Evolutionary conservation across 2,888 invertebrate species (phyloP), one percentile per base, ranked within the genome.

Genomic region (Sinhomidia bicolor): DNA sequence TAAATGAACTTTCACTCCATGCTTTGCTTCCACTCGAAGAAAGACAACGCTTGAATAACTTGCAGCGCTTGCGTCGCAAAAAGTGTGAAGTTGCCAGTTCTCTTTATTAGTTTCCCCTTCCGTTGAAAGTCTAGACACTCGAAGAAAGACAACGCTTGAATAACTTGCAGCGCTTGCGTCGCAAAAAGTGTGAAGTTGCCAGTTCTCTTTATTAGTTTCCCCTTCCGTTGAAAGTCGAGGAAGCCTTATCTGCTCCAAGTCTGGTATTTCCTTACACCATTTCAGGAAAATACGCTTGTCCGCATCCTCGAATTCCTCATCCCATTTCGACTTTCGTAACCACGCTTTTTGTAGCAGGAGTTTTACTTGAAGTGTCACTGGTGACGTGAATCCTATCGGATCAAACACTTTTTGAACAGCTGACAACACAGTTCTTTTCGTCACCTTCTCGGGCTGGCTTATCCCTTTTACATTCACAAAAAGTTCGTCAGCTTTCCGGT

Each of bases 381-480:
- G 80, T 0, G 7, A 36, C 7, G 44, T 20, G 17, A 80, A 60
- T 12, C 80, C 80, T 3, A 80, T 32, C 1, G 62, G 62, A 80
- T 80, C 80, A 20, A 20, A 80, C 1, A 80, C 20, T 20, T 62
- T 60, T 12, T 36, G 44, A 10, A 62, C 29, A 9, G 62, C n/a
- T 2, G 80, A 80, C 6, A 80, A 20, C 1, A 80, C 80, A 7
- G 41, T 32, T 23, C 62, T n/a, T 14, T 80, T 80, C 3, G 80
- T 60, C 10, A 57, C 9, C n/a, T n/a, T n/a, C 7, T 32, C 32
- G 6, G 79, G 79, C 0, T 57, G 7, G 2, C 9, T 0, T 9
- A 80, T 20, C 14, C 44, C 36, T 3, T 80, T 41, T 23, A 44
- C n/a, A 9, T 65, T 14, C 7, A 81, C 10, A 26, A 65, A 65